Conservation (phyloP, 1,140 invertebrate species). For the Zaprionus tsacasi region DNA sequence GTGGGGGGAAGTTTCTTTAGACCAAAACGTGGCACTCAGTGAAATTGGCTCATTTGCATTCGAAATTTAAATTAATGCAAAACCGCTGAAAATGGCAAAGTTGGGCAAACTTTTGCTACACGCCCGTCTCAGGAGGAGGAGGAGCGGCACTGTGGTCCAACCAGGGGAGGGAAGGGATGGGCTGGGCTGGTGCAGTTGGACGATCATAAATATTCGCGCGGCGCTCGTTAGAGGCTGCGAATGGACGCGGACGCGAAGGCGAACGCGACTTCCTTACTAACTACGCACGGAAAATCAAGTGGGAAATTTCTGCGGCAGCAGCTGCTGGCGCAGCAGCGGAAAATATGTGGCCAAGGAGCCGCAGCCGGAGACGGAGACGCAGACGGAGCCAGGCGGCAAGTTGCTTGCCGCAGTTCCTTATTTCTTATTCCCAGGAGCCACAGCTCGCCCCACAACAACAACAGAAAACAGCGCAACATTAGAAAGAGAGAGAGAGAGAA, state of each 20-base stretch:
- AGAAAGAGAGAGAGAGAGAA: constrained; percentile 9
- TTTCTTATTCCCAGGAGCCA: constrained; percentile 75
- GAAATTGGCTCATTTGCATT: constrained; percentile 84
- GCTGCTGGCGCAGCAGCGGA: constrained; percentile 62
- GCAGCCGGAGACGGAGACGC: background rate
- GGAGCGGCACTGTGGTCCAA: too few species aligned
- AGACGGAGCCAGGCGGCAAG: constrained; percentile 34
- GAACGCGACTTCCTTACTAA: constrained; percentile 82
- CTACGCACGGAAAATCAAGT: constrained; percentile 81
- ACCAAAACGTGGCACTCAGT: constrained; percentile 71
- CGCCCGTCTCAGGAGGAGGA: constrained; percentile 18
- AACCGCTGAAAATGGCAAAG: constrained; percentile 76
- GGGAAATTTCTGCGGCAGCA: constrained; percentile 66
- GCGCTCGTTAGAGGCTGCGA: constrained; percentile 76
- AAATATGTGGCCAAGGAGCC: constrained; percentile 65
- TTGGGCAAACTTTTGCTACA: constrained; percentile 67
- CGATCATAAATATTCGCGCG: constrained; percentile 82
- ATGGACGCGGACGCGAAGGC: constrained; percentile 66
- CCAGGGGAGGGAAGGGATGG: background rate
- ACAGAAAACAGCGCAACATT: constrained; percentile 45
- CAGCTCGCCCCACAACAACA: constrained; percentile 46
- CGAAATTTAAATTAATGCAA: constrained; percentile 84
- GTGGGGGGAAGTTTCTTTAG: constrained; percentile 39
- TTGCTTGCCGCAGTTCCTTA: constrained; percentile 78
- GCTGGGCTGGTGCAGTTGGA: constrained; percentile 30